Conservation (phyloP, 2,113 vertebrate genomes). For the Phaetusa simplex region DNA sequence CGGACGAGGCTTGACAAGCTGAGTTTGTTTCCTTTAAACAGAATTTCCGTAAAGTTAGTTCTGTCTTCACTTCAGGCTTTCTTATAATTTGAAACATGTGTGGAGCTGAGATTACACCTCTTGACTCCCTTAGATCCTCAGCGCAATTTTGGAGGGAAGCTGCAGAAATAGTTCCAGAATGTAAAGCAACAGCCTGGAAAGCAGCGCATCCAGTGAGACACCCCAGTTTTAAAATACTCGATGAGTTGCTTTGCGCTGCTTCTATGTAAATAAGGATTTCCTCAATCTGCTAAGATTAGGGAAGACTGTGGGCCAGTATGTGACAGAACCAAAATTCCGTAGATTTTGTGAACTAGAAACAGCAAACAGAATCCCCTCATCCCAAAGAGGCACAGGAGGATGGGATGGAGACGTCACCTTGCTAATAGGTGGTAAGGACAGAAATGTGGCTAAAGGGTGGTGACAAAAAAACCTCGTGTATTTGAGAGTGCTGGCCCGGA, state of each 20-base stretch:
- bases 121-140: not conserved
- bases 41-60: not conserved
- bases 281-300: not conserved
- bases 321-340: not conserved
- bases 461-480: not conserved
- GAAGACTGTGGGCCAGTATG: not conserved
- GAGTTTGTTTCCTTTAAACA: not conserved
- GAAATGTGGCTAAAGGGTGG: not conserved
- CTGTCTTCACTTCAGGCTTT: not conserved
- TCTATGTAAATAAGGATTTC: not conserved
- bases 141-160: not conserved
- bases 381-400: too few relatives aligned
- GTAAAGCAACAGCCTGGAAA: not conserved
- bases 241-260: not conserved
- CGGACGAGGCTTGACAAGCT: not conserved
- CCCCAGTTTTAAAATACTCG: rapidly evolving
- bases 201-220: rapidly evolving
- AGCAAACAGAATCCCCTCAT: not conserved
- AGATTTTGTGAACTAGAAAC: not conserved
- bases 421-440: not conserved
- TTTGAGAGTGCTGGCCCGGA: not conserved
- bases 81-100: not conserved
- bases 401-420: not conserved
- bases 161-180: not conserved
- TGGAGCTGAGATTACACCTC: not conserved